Percentiles rank a stretch among this genome's conserved stretches.
Evolutionary conservation across 2,888 invertebrate genomes (phyloP).

Genomic region (Lochmaea capreae): DNA sequence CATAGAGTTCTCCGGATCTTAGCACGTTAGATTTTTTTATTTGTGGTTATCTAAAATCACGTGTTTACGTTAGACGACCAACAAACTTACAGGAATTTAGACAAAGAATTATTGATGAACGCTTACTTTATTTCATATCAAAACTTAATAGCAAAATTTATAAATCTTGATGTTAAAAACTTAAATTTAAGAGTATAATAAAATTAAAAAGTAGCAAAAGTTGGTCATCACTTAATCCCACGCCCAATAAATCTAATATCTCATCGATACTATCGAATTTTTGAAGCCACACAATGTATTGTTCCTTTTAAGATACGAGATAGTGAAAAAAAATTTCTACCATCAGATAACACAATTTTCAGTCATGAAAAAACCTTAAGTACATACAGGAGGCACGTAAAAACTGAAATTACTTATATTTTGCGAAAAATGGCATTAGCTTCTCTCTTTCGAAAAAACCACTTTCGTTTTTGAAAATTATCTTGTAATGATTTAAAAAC

Average conservation of each 20-base stretch:
- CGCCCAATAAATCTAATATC: constrained; percentile 11
- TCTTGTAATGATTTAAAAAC: neutral
- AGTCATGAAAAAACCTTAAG: neutral
- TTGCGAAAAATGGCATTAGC: no score
- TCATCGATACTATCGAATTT: constrained; percentile 5
- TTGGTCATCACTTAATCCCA: constrained; percentile 5
- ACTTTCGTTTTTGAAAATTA: neutral
- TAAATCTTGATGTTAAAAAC: no score
- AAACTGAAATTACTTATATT: neutral
- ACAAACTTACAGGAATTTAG: no score
- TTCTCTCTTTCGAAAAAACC: neutral
- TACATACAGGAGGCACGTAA: neutral
- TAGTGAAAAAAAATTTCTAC: constrained; percentile 2
- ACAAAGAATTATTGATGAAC: no score
- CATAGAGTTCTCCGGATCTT: no score
- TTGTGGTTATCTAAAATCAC: no score
- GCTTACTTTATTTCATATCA: no score
- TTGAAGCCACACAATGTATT: constrained; percentile 4
- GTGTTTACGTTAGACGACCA: no score
- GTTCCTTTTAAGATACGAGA: constrained; percentile 7
- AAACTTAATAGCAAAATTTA: no score
- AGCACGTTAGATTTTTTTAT: no score
- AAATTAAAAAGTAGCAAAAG: neutral
- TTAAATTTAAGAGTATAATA: no score
- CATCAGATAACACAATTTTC: neutral